A percentile compares a stretch with the other conserved stretches of the same genome.
These are phyloP conservation scores for Argyrosomus japonicus DNA, from an alignment of 2,113 vertebrate genomes.

Conservation along the genomic window DNA sequence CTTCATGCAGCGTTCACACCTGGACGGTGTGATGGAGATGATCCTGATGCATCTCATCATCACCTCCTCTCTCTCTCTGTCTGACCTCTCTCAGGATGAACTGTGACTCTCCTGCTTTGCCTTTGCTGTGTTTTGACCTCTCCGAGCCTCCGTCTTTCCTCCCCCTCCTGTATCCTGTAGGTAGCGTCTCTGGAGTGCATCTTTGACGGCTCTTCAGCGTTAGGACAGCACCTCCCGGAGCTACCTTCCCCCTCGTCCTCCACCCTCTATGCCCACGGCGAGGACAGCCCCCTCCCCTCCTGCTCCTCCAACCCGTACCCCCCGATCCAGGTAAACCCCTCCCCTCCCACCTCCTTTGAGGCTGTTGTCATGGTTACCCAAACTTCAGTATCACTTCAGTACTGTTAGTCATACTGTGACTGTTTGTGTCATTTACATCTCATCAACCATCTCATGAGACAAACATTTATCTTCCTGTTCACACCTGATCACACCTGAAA, in stretches of 20 bases:
- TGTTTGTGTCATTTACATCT: not conserved
- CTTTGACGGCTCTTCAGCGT: conserved; percentile 80
- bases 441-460: not conserved
- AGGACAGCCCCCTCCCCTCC: conserved; percentile 75
- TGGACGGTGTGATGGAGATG: too few relatives aligned
- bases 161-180: conserved; percentile 69
- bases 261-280: conserved; percentile 75
- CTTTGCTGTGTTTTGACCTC: conserved; percentile 37
- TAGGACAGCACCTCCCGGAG: conserved; percentile 77
- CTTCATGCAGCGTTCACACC: not conserved
- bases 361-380: not conserved
- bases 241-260: conserved; percentile 75
- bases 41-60: too few relatives aligned
- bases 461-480: not conserved
- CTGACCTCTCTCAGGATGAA: not conserved
- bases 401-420: not conserved
- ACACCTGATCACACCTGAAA: too few relatives aligned
- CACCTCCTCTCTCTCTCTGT: not conserved
- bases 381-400: not conserved
- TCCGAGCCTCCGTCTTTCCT: conserved; percentile 31
- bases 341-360: not conserved
- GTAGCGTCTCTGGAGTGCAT: conserved; percentile 85
- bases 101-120: conserved; percentile 17
- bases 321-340: conserved; percentile 72
- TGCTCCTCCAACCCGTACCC: conserved; percentile 78